These are phyloP conservation scores for Hirtodrosophila cameraria DNA, from an alignment of 2,888 invertebrate genomes.

Conservation along the genomic window DNA sequence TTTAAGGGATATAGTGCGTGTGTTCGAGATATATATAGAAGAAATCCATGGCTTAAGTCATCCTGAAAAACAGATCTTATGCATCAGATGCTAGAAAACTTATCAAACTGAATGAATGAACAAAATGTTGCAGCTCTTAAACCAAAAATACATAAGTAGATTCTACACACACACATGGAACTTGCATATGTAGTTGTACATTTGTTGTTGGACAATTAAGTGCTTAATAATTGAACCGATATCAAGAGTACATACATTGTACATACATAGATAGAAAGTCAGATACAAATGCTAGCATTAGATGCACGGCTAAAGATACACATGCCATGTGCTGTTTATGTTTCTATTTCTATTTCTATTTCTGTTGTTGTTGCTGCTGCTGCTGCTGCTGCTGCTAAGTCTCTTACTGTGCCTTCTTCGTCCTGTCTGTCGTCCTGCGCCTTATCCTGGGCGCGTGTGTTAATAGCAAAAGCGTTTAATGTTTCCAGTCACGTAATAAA, in stretches of 20 bases:
- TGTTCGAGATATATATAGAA: too few species aligned
- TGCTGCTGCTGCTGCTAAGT: neutral
- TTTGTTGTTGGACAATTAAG: conserved; percentile 50
- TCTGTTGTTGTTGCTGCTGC: neutral
- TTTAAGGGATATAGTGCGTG: too few species aligned
- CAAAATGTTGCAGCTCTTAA: too few species aligned
- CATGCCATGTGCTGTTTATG: conserved; percentile 39
- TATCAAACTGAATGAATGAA: too few species aligned
- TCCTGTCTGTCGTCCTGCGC: neutral
- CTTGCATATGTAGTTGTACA: neutral
- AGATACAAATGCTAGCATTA: conserved; percentile 16
- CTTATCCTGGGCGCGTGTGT: conserved; percentile 64
- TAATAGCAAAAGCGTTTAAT: conserved; percentile 78
- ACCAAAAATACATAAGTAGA: too few species aligned
- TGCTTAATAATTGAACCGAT: conserved; percentile 31
- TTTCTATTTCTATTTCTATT: too few species aligned
- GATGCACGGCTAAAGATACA: conserved; percentile 22
- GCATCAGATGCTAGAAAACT: too few species aligned
- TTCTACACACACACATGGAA: neutral
- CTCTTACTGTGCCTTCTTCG: neutral
- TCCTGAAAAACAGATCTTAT: too few species aligned
- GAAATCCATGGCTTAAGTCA: too few species aligned
- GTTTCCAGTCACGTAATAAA: conserved; percentile 79
- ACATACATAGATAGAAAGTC: conserved; percentile 6
- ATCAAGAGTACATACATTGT: conserved; percentile 31